These are phyloP conservation scores for Crotalus helleri DNA, from an alignment of 2,113 vertebrate genomes.

Conservation along the genomic window DNA sequence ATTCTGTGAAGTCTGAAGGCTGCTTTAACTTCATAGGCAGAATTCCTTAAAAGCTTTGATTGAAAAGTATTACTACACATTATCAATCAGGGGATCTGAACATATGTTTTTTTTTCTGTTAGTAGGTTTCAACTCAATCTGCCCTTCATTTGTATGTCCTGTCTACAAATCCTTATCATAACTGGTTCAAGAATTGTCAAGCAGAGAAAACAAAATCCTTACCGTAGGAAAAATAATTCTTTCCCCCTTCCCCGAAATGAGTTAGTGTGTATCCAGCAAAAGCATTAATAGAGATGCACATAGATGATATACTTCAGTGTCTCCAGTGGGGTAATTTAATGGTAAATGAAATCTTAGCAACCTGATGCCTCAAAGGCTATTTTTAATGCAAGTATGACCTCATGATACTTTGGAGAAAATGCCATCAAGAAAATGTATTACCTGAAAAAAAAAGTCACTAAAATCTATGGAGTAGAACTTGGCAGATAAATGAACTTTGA, in stretches of 20 bases:
- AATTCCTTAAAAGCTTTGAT: slow-evolving; percentile 16
- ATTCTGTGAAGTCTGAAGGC: slow-evolving; percentile 14
- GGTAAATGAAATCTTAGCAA: not conserved
- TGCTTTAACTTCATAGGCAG: slow-evolving; percentile 22
- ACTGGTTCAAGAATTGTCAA: not conserved
- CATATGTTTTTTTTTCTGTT: slow-evolving; percentile 31
- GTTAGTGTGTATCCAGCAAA: not conserved
- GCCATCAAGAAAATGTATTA: not conserved
- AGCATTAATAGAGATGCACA: not conserved
- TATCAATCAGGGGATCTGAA: not conserved
- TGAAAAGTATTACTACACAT: slow-evolving; percentile 4
- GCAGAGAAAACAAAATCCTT: not conserved
- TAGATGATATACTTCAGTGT: not conserved
- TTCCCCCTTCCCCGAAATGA: not conserved
- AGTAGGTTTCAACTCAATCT: slow-evolving; percentile 26
- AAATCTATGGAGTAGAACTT: slow-evolving; percentile 7
- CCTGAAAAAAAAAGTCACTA: not conserved
- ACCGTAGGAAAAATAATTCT: not conserved
- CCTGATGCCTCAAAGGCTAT: not conserved
- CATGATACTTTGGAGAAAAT: slow-evolving; percentile 16
- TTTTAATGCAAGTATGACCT: not conserved
- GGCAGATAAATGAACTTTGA: not conserved
- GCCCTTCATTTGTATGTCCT: slow-evolving; percentile 23
- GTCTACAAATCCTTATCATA: not conserved
- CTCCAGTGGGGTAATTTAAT: slow-evolving; percentile 1